Evolutionary conservation across 2,888 invertebrate species (phyloP).

Genomic region (Dynastes grantii): DNA sequence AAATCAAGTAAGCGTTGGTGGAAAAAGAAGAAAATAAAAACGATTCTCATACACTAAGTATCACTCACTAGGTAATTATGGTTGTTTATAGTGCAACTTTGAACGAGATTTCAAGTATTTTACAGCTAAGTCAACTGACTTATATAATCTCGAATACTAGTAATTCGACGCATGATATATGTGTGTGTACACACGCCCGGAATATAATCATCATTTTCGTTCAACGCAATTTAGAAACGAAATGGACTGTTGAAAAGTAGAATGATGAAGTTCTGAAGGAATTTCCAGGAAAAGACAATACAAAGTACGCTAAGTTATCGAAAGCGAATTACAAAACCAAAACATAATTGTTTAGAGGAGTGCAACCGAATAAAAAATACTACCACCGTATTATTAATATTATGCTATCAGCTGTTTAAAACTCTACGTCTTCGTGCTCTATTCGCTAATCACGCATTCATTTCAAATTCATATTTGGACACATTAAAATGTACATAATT

Average conservation of each 20-base stretch:
- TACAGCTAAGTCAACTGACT: not conserved
- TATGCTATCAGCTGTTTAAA: no score
- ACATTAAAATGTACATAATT: no score
- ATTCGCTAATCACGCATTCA: no score
- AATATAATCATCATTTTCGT: constrained; percentile 21
- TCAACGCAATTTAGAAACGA: constrained; percentile 9
- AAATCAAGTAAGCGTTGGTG: no score
- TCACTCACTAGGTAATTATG: constrained; percentile 8
- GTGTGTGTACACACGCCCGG: not conserved
- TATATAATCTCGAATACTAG: constrained; percentile 21
- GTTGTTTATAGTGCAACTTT: constrained; percentile 14
- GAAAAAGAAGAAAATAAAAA: not conserved
- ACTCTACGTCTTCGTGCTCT: no score
- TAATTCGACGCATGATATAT: constrained; percentile 9
- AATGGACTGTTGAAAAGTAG: constrained; percentile 19
- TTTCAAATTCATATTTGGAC: no score
- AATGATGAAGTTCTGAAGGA: constrained; percentile 12
- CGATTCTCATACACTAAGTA: not conserved
- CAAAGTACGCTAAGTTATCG: constrained; percentile 1
- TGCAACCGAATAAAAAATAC: not conserved
- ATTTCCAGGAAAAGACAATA: constrained; percentile 14
- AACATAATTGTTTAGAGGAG: not conserved
- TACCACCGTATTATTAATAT: no score
- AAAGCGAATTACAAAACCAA: not conserved
- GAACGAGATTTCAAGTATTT: constrained; percentile 21